These are phyloP conservation scores for Takifugu flavidus DNA, from an alignment of 2,113 vertebrate species.

Conservation along the genomic window DNA sequence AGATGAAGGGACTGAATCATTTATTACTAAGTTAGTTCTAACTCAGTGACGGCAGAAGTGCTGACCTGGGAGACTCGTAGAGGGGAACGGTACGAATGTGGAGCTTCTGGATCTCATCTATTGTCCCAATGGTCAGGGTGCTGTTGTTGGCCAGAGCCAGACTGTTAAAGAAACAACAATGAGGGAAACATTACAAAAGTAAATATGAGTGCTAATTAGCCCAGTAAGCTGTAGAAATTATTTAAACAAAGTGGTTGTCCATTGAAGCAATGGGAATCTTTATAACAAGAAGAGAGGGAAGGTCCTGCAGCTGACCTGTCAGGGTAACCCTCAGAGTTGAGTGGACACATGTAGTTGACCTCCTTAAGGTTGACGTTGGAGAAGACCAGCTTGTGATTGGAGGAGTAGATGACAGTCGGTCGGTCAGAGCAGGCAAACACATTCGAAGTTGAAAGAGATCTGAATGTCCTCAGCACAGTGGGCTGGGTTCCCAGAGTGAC, in stretches of 20 bases:
- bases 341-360: conserved; percentile 99
- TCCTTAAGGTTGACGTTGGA: conserved; percentile 99
- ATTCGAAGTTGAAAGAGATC: conserved; percentile 95
- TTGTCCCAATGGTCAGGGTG: conserved; percentile 97
- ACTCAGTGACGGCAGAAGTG: background rate
- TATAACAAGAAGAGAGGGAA: background rate
- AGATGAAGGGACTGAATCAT: conserved; percentile 2
- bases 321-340: conserved; percentile 96
- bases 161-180: conserved; percentile 56
- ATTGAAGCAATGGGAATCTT: too few relatives aligned
- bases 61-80: conserved; percentile 93
- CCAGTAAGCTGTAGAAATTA: too few relatives aligned
- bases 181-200: too few relatives aligned
- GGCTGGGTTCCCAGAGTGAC: conserved; percentile 97
- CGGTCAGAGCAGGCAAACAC: conserved; percentile 98
- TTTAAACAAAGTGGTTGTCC: too few relatives aligned
- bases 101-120: conserved; percentile 97
- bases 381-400: conserved; percentile 98
- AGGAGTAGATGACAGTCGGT: conserved; percentile 98
- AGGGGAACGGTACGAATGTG: conserved; percentile 97
- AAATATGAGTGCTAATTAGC: too few relatives aligned
- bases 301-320: conserved; percentile 81
- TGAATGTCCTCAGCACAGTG: conserved; percentile 93
- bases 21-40: background rate
- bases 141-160: conserved; percentile 97